Base-by-base conservation (phyloP, 2,888 invertebrate genomes). In the Tetragonula carbonaria region DNA sequence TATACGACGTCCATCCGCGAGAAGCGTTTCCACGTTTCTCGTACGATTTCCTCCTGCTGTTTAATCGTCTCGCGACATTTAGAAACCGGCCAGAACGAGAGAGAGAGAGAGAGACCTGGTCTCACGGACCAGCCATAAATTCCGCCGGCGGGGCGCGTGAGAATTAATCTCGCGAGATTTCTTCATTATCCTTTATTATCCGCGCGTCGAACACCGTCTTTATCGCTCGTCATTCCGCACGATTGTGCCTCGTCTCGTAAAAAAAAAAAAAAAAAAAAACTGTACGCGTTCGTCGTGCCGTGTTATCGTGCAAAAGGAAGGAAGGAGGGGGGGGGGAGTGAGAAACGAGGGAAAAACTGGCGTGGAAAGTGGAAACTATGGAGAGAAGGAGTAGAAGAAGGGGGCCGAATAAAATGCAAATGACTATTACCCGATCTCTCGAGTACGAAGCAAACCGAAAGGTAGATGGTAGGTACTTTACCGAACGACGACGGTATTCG, bases 351-450 rank as follows among this genome's bases (percentile, higher is more conserved):
- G 21, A 50, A 51, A 38, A 51, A 23, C n/a, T 57, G 57, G 57
- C n/a, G 28, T 28, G n/a, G 57, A 57, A 23, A 62, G 57, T 57
- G n/a, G 57, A n/a, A 23, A 62, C 62, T 23, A 28, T 62, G 62
- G 57, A 70, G n/a, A 65, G 28, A 59, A 33, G n/a, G 8, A 11
- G 51, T 8, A 1, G 51, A n/a, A 51, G 67, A 38, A n/a, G 23
- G 50, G 59, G 76, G 75, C 55, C 77, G 88, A 86, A 86, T 88
- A 88, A 86, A 88, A 88, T 88, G 86, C 82, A 88, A 88, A 88
- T 85, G 84, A 78, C 82, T 86, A 85, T 88, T 88, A 88, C 75
- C 80, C 85, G 85, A 88, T 88, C 71, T 86, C 85, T 80, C 74
- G 80, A 75, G 79, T 45, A 45, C 86, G 88, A 88, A 85, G 85